These are phyloP conservation scores for Mactromeris polynyma DNA, from an alignment of 2,888 invertebrate species.

Conservation along the genomic window DNA sequence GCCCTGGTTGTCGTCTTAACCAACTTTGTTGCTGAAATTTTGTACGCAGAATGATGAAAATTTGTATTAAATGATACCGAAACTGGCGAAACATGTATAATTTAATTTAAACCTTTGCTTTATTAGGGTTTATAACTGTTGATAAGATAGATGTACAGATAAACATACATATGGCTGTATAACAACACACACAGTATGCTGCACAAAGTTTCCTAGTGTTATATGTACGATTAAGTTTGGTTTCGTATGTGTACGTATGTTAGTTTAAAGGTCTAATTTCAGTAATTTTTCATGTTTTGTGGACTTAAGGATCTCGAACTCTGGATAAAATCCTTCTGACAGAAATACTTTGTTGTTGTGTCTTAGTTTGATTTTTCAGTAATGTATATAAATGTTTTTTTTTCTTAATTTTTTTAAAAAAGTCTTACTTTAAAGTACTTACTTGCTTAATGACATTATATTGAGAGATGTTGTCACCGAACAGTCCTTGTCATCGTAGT, in stretches of 20 bases:
- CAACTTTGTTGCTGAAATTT: slow-evolving; percentile 5
- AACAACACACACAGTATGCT: neutral
- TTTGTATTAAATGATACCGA: neutral
- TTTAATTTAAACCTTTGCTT: neutral
- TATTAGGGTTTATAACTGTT: neutral
- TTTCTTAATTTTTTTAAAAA: neutral
- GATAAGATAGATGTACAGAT: neutral
- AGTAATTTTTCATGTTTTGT: neutral
- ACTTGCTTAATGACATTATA: neutral
- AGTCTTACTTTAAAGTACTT: neutral
- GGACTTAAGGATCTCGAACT: neutral
- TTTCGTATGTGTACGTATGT: no score
- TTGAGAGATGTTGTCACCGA: neutral
- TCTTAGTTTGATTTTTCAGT: no score
- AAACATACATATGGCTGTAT: neutral
- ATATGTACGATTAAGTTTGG: neutral
- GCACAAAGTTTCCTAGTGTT: neutral
- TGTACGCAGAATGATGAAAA: neutral
- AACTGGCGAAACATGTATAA: neutral
- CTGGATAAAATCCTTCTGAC: neutral
- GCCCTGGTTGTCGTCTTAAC: neutral
- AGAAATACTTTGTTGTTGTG: neutral
- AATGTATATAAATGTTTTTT: neutral
- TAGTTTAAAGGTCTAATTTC: neutral
- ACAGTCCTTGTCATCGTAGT: neutral